Evolutionary conservation across 2,113 vertebrate species (phyloP).

Genomic region (Zeus faber): DNA sequence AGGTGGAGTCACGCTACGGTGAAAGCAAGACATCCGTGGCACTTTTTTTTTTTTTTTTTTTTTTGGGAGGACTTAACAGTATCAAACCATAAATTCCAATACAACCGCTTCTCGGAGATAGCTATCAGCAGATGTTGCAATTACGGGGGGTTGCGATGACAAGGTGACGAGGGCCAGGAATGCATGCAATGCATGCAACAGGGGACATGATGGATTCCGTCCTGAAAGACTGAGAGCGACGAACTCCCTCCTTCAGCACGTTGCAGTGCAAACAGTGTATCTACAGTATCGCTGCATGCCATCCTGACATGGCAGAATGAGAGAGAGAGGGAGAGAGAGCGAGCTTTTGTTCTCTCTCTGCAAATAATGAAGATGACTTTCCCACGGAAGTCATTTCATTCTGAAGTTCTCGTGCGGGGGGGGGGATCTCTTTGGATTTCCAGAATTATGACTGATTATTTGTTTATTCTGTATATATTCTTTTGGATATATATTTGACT

Average conservation of each 20-base stretch:
- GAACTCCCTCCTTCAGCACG: slow-evolving; percentile 13
- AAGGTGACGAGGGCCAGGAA: slow-evolving; percentile 60
- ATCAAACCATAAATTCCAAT: too few relatives aligned
- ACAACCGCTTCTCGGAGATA: too few relatives aligned
- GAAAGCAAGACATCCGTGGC: slow-evolving; percentile 11
- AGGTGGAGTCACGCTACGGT: slow-evolving; percentile 1
- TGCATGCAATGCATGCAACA: slow-evolving; percentile 33
- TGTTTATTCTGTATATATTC: too few relatives aligned
- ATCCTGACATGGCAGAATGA: background rate
- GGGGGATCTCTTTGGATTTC: too few relatives aligned
- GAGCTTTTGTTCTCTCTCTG: background rate
- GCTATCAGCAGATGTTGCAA: slow-evolving; percentile 64
- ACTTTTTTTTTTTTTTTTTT: too few relatives aligned
- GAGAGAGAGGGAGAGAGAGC: too few relatives aligned
- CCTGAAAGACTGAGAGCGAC: slow-evolving; percentile 28
- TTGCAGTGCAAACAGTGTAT: slow-evolving; percentile 18
- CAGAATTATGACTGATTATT: too few relatives aligned
- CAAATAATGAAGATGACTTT: too few relatives aligned
- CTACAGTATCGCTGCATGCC: slow-evolving; percentile 1
- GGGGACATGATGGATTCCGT: slow-evolving; percentile 31
- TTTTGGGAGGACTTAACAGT: too few relatives aligned
- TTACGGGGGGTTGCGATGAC: slow-evolving; percentile 44
- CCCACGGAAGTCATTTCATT: too few relatives aligned
- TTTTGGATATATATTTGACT: too few relatives aligned
- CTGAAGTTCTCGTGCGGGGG: too few relatives aligned